Evolutionary conservation across 2,113 vertebrate species (phyloP).

Genomic region (Tringa solitaria): DNA sequence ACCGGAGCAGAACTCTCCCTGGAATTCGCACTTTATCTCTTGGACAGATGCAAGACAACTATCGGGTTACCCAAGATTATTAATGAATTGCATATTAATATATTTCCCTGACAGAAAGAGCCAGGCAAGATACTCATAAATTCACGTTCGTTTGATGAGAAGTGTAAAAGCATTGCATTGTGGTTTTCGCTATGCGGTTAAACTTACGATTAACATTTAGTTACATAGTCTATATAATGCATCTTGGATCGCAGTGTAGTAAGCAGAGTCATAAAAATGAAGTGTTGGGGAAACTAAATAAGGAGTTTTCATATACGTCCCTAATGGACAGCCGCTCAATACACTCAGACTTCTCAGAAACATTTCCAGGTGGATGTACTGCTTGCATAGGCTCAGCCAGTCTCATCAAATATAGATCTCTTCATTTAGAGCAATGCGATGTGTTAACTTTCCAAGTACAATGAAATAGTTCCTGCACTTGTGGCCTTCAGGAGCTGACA

Average conservation of each 20-base stretch:
- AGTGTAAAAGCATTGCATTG: background rate
- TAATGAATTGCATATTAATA: constrained; percentile 5
- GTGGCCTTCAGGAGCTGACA: background rate
- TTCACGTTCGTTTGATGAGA: background rate
- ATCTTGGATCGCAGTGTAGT: background rate
- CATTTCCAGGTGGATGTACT: background rate
- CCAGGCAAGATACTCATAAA: background rate
- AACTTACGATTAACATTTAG: background rate
- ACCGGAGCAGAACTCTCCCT: background rate
- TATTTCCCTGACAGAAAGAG: background rate
- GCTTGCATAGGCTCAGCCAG: background rate
- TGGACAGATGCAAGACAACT: background rate
- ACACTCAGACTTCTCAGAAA: background rate
- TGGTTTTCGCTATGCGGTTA: background rate
- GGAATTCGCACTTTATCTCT: background rate
- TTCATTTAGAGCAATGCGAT: background rate
- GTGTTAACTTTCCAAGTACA: background rate
- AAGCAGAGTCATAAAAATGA: background rate
- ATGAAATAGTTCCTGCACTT: background rate
- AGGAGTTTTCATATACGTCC: background rate
- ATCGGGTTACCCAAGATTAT: background rate
- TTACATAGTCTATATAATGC: background rate
- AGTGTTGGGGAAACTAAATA: background rate
- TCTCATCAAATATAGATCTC: background rate
- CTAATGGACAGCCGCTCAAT: background rate